These are phyloP conservation scores for Acanthosoma haemorrhoidale DNA, from an alignment of 2,888 invertebrate species.

Conservation along the genomic window DNA sequence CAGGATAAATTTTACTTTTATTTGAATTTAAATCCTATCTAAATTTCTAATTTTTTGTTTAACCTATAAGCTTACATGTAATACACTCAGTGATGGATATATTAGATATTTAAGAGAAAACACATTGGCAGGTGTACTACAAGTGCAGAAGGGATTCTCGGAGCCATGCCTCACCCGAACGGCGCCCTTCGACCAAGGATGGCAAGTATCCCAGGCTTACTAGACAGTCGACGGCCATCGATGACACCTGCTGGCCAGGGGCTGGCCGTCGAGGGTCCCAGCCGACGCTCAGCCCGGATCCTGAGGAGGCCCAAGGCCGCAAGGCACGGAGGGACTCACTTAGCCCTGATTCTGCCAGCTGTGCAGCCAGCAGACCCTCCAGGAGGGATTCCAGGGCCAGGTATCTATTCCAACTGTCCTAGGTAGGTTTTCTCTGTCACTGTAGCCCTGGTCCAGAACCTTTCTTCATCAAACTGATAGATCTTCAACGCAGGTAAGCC, in stretches of 20 bases:
- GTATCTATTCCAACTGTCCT: no score
- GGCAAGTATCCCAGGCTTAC: conserved; percentile 62
- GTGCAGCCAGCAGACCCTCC: conserved; percentile 53
- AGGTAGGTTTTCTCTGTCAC: no score
- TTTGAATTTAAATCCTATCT: no score
- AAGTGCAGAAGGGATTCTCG: conserved; percentile 45
- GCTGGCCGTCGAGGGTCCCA: conserved; percentile 48
- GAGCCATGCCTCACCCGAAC: conserved; percentile 45
- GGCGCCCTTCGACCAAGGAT: conserved; percentile 43
- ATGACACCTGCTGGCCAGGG: conserved; percentile 69
- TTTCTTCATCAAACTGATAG: no score
- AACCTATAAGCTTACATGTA: no score
- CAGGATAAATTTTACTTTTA: no score
- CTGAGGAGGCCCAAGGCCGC: conserved; percentile 48
- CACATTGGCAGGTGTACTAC: conserved; percentile 45
- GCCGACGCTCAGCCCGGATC: conserved; percentile 73
- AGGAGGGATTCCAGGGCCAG: conserved; percentile 62
- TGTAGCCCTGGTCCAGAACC: no score
- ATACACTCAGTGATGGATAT: no score
- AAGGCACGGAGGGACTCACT: conserved; percentile 76
- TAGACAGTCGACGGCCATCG: conserved; percentile 82
- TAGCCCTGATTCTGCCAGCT: conserved; percentile 80
- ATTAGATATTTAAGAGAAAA: no score
- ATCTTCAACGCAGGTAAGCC: no score
- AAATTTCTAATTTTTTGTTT: no score